These are phyloP conservation scores for Mola mola DNA, from an alignment of 2,113 vertebrate genomes.

Conservation along the genomic window DNA sequence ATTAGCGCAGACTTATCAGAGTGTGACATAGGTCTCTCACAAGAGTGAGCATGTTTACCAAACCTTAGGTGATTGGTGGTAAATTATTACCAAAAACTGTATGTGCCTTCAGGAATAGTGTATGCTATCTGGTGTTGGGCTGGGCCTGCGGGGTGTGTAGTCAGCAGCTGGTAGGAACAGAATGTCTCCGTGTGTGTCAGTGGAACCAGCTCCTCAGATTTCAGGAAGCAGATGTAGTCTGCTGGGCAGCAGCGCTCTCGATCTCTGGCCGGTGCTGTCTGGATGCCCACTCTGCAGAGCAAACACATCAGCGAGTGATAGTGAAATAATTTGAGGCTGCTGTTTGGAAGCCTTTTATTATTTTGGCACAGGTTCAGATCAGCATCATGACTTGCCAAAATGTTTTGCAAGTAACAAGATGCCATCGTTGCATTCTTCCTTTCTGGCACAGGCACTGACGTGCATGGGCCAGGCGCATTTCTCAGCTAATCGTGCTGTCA, in stretches of 20 bases:
- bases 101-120: conserved; percentile 13
- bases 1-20: conserved; percentile 35
- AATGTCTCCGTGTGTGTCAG: conserved; percentile 70
- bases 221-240: conserved; percentile 68
- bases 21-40: conserved; percentile 19
- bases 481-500: conserved; percentile 10
- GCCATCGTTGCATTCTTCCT: conserved; percentile 28
- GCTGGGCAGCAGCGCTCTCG: conserved; percentile 15
- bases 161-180: conserved; percentile 74
- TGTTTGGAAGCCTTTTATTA: conserved; percentile 7
- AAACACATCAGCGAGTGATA: conserved; percentile 14
- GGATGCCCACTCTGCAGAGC: conserved; percentile 13
- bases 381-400: conserved; percentile 24
- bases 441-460: conserved; percentile 9
- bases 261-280: conserved; percentile 13
- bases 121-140: conserved; percentile 34
- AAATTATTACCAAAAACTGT: conserved; percentile 2
- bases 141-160: conserved; percentile 33
- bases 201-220: conserved; percentile 64
- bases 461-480: too few relatives aligned
- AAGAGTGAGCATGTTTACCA: conserved; percentile 13
- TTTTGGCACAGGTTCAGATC: conserved; percentile 9
- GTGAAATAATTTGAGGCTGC: neutral
- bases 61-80: conserved; percentile 13
- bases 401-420: conserved; percentile 34